Percentiles rank a stretch among this genome's conserved stretches.
These are phyloP conservation scores for Grammomys dolichurus DNA, from an alignment of 2,113 vertebrate species.

Conservation along the genomic window DNA sequence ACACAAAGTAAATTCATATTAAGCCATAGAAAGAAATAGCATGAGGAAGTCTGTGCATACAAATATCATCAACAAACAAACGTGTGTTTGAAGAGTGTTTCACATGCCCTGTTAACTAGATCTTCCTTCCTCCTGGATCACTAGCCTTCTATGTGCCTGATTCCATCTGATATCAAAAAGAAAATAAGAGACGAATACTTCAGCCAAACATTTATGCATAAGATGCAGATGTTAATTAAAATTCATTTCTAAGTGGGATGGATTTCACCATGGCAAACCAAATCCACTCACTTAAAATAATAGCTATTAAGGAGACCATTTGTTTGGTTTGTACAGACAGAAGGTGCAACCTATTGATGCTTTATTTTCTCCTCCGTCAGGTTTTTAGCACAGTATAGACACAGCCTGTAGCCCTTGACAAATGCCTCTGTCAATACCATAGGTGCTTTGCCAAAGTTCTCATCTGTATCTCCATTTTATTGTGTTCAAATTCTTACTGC, in stretches of 20 bases:
- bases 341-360: slow-evolving; percentile 48
- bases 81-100: neutral
- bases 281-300: slow-evolving; percentile 55
- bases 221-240: slow-evolving; percentile 55
- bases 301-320: slow-evolving; percentile 41
- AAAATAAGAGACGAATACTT: neutral
- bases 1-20: slow-evolving; percentile 24
- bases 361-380: slow-evolving; percentile 39
- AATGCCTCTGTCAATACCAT: slow-evolving; percentile 71
- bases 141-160: neutral
- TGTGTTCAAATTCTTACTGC: slow-evolving; percentile 67
- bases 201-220: neutral
- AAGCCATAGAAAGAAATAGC: neutral
- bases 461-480: slow-evolving; percentile 69
- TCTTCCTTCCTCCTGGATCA: neutral
- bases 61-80: neutral
- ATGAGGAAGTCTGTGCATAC: neutral
- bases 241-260: slow-evolving; percentile 54
- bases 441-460: slow-evolving; percentile 68
- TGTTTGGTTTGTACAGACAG: slow-evolving; percentile 55
- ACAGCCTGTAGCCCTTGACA: slow-evolving; percentile 57
- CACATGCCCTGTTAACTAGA: neutral
- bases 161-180: neutral
- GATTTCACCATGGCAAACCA: neutral
- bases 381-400: slow-evolving; percentile 67